These are phyloP conservation scores for Lucilia sericata DNA, from an alignment of 1,140 invertebrate genomes.

Conservation along the genomic window DNA sequence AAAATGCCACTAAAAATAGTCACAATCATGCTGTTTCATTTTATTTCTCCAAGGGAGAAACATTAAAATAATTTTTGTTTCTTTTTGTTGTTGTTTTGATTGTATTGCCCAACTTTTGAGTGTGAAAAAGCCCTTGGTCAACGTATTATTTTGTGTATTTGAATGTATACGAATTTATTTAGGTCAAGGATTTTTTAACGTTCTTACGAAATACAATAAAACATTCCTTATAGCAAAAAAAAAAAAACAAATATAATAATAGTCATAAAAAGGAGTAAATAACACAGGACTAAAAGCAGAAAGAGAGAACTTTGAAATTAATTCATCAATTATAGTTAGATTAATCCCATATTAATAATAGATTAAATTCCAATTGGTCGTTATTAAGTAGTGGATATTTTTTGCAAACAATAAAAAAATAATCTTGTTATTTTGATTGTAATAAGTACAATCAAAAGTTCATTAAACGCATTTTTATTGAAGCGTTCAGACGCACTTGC, in stretches of 20 bases:
- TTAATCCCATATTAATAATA: too few species aligned
- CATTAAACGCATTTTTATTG: conserved; percentile 5
- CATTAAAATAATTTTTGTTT: not conserved
- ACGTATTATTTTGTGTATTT: not conserved
- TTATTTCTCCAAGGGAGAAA: not conserved
- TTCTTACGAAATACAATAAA: conserved; percentile 7
- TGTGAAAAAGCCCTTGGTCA: conserved; percentile 34
- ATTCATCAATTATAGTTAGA: not conserved
- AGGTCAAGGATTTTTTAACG: conserved; percentile 39
- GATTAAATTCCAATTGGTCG: not conserved
- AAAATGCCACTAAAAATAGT: conserved; percentile 3
- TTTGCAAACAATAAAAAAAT: not conserved
- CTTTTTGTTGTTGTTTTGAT: not conserved
- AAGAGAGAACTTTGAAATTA: not conserved
- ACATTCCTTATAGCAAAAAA: not conserved
- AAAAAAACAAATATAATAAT: not conserved
- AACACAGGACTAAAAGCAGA: not conserved
- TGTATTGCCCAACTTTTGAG: not conserved
- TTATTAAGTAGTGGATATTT: not conserved
- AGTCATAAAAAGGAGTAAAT: conserved; percentile 2
- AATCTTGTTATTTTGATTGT: not conserved
- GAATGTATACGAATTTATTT: conserved; percentile 16
- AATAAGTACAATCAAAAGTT: conserved; percentile 31
- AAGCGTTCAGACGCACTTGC: not conserved
- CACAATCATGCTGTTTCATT: not conserved